Evolutionary conservation across 2,888 invertebrate genomes (phyloP).

Genomic region (Oscheius sp.): DNA sequence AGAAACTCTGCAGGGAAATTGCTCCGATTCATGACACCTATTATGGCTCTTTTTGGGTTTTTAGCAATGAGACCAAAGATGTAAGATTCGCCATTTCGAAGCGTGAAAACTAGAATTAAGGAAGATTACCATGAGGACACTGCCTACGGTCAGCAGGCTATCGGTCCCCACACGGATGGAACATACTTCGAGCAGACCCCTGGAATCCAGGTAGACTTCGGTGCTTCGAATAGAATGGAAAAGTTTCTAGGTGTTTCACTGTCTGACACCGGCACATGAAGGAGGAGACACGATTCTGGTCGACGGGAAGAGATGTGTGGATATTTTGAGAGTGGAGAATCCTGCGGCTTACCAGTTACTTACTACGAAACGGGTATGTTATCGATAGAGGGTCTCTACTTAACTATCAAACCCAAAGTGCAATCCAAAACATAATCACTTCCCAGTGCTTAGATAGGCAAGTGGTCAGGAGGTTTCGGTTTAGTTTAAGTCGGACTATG

Average conservation of each 20-base stretch:
- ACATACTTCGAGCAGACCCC: slow-evolving; percentile 84
- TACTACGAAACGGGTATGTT: slow-evolving; percentile 48
- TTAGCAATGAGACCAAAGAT: slow-evolving; percentile 72
- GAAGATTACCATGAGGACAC: slow-evolving; percentile 79
- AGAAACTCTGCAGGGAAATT: slow-evolving; percentile 76
- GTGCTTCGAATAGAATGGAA: neutral
- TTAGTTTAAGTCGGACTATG: too few species aligned
- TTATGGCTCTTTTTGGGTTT: slow-evolving; percentile 83
- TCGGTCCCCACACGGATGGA: slow-evolving; percentile 84
- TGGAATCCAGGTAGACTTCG: slow-evolving; percentile 75
- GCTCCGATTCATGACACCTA: slow-evolving; percentile 81
- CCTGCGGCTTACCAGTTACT: slow-evolving; percentile 80
- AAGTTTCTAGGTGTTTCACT: slow-evolving; percentile 79
- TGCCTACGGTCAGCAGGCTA: slow-evolving; percentile 81
- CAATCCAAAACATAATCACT: too few species aligned
- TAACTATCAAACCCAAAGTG: too few species aligned
- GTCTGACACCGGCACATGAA: slow-evolving; percentile 78
- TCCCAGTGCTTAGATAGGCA: too few species aligned
- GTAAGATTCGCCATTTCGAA: neutral
- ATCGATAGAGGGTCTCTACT: too few species aligned
- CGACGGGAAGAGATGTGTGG: slow-evolving; percentile 82
- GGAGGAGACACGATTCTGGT: slow-evolving; percentile 84
- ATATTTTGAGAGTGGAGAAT: slow-evolving; percentile 74
- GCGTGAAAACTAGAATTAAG: slow-evolving; percentile 7
- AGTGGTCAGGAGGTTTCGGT: too few species aligned